Evolutionary conservation across 2,888 invertebrate species (phyloP).

Genomic region (Bembecia ichneumoniformis): DNA sequence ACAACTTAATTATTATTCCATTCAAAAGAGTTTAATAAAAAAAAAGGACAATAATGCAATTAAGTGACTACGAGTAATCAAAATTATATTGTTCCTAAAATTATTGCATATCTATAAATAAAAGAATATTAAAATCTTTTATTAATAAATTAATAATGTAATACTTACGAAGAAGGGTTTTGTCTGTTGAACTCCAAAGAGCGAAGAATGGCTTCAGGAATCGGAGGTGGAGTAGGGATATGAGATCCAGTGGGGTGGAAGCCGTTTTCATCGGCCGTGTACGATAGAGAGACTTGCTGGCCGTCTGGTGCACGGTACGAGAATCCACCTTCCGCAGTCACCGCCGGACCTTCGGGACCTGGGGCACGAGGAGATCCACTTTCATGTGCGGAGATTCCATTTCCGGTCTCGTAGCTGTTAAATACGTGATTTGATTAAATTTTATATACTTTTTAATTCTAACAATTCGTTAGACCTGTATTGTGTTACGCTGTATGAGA

Average conservation of each 20-base stretch:
- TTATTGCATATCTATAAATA: conserved; percentile 3
- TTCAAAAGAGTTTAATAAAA: no score
- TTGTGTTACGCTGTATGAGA: no score
- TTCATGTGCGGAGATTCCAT: conserved; percentile 74
- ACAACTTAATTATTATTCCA: no score
- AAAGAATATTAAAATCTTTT: background rate
- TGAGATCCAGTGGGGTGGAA: conserved; percentile 74
- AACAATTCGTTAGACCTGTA: no score
- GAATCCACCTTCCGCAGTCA: conserved; percentile 74
- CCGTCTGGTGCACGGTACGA: conserved; percentile 77
- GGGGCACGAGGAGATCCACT: conserved; percentile 65
- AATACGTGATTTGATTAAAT: background rate
- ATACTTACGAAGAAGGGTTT: conserved; percentile 42
- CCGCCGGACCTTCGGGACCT: conserved; percentile 56
- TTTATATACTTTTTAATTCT: no score
- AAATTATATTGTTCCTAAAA: no score
- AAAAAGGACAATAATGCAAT: no score
- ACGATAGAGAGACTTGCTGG: conserved; percentile 72
- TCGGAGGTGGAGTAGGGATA: conserved; percentile 71
- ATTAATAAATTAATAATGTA: background rate
- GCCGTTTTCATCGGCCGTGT: conserved; percentile 79
- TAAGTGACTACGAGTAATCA: no score
- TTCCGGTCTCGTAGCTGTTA: conserved; percentile 72
- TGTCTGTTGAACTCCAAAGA: conserved; percentile 52
- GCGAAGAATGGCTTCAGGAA: conserved; percentile 67